Base-by-base conservation (phyloP, 1,140 invertebrate species). In the Onthophagus taurus region DNA sequence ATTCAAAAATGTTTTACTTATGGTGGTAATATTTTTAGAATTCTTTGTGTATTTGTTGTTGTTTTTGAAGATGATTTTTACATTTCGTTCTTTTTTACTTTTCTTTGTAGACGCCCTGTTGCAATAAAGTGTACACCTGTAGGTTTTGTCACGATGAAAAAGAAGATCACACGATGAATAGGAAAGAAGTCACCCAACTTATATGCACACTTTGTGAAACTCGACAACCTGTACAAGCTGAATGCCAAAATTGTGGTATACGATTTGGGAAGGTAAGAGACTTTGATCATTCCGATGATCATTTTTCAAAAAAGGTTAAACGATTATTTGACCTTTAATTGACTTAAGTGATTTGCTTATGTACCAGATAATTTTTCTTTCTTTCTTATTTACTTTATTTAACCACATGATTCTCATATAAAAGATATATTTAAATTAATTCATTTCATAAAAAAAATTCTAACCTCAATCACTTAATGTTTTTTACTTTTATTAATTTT, bases 101-200 rank as follows among this genome's bases (percentile, higher is more conserved):
- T 50, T 45, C 51, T 45, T 71, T 72, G 7, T 61, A 91, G 88
- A 83, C 84, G 17, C 87, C 86, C 38, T 90, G 87, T 58, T 92
- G 88, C 64, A 80, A 82, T 52, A 89, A 89, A 63, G 74, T 86
- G 1, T 92, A 91, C 63, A 81, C 82, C 45, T 91, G 89, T 59
- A 74, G 89, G 19, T 86, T 89, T 59, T 91, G 89, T 58, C 89
- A 92, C 58, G 86, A 92, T 67, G 85, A 89, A 51, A 80, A 81
- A 36, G 87, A 91, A 56, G 69, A 78, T 31, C 88, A 91, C 60
- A 77, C 80, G 16, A 76, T 91, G 30, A 83, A 88, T 63, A 71
- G 88, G 34, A 85, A 85, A 57, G 78, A 80, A 41, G 81, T 92
- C 1, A 81, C 78, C 0, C 80, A 88, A 64, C 68, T 92, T 26